phyloP scores from a whole-genome alignment of 1,140 invertebrate genomes.

The Oncopodura yosiiana region DNA sequence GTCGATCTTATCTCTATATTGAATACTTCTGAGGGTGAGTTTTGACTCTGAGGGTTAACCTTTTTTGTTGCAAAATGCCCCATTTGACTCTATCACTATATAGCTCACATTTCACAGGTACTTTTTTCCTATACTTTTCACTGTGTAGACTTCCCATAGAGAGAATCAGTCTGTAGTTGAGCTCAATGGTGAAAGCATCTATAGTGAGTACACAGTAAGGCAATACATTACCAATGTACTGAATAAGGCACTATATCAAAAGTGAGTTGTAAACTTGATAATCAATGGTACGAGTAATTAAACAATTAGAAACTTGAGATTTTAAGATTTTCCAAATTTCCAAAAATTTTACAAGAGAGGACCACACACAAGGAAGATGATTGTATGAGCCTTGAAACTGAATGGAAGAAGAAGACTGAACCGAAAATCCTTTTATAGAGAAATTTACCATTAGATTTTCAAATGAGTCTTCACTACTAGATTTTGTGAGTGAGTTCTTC shows the following conservation, averaged over 20 bases:
- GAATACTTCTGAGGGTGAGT: constrained; percentile 12
- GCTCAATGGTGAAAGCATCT: no score
- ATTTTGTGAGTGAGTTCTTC: constrained; percentile 8
- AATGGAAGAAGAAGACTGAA: not conserved
- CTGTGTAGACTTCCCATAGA: no score
- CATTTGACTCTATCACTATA: not conserved
- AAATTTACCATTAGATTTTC: constrained; percentile 32
- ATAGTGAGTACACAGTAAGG: no score
- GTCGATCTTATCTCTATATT: constrained; percentile 3
- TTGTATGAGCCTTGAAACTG: not conserved
- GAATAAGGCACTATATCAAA: no score
- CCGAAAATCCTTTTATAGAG: constrained; percentile 12
- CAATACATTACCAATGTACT: no score
- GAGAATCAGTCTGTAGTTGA: no score
- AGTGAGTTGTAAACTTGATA: not conserved
- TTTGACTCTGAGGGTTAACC: constrained; percentile 10
- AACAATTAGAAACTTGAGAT: no score
- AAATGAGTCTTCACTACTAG: constrained; percentile 15
- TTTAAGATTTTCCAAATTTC: no score
- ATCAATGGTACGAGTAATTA: not conserved
- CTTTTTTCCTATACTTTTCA: no score
- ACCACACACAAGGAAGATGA: no score
- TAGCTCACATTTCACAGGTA: no score
- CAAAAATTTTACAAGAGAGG: no score
- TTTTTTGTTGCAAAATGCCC: not conserved